These are phyloP conservation scores for Scaptomyza tumidula DNA, from an alignment of 2,888 invertebrate species.

Conservation along the genomic window DNA sequence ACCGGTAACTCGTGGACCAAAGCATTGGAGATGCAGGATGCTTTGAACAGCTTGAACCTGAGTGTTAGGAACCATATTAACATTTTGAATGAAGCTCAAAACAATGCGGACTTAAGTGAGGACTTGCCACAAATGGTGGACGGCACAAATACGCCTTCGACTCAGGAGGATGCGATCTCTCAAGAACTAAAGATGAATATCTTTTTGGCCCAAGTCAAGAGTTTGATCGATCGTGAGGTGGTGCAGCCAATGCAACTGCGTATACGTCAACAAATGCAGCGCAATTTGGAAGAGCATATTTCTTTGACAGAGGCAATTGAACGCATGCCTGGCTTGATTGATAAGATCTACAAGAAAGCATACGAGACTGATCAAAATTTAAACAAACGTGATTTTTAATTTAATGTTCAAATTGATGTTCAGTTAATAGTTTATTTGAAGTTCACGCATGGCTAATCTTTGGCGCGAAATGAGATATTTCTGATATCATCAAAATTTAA, in stretches of 20 bases:
- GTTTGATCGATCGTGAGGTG: background rate
- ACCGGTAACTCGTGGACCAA: no score
- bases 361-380: background rate
- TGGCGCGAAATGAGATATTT: background rate
- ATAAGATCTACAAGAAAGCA: background rate
- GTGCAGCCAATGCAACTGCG: background rate
- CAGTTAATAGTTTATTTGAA: background rate
- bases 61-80: no score
- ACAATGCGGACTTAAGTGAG: background rate
- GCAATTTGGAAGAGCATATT: background rate
- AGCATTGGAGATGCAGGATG: no score
- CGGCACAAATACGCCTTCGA: background rate
- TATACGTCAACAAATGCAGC: background rate
- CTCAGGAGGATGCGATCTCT: background rate
- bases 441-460: background rate
- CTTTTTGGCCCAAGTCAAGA: background rate
- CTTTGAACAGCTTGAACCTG: no score
- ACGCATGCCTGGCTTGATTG: background rate
- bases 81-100: no score
- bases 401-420: background rate
- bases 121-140: background rate
- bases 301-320: background rate
- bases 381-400: no score
- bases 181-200: background rate
- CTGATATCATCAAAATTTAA: no score